phyloP scores from a whole-genome alignment of 2,797 vertebrate genomes.

The Dendrocincla fuliginosa region DNA sequence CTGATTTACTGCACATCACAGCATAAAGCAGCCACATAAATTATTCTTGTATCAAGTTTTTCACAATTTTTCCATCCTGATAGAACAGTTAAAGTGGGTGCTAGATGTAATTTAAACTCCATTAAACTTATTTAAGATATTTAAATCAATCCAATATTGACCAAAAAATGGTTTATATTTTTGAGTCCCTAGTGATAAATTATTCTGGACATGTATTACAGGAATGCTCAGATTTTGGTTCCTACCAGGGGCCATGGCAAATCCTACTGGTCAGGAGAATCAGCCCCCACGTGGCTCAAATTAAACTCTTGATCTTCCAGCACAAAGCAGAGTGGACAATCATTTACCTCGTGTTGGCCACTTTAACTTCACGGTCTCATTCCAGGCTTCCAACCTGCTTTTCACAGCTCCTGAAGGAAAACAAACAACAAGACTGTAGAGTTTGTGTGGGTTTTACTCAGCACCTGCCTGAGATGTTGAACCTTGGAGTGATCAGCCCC shows the following conservation, averaged over 20 bases:
- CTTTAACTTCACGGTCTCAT: too few species aligned
- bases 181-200: background rate
- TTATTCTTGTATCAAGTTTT: background rate
- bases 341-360: background rate
- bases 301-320: background rate
- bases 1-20: slow-evolving; percentile 42
- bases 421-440: rapidly evolving
- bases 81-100: background rate
- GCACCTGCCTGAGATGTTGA: rapidly evolving
- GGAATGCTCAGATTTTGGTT: background rate
- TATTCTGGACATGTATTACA: background rate
- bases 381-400: background rate
- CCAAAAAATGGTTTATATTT: background rate
- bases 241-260: background rate
- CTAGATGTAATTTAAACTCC: slow-evolving; percentile 18
- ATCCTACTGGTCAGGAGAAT: too few species aligned
- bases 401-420: background rate
- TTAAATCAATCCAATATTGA: slow-evolving; percentile 4
- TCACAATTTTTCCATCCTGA: background rate
- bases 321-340: too few species aligned
- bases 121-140: background rate
- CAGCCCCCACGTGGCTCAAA: too few species aligned
- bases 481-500: rapidly evolving
- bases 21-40: slow-evolving; percentile 10
- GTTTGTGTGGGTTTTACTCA: rapidly evolving